Conservation (phyloP, 2,113 vertebrate species). For the Xiphophorus couchianus region DNA sequence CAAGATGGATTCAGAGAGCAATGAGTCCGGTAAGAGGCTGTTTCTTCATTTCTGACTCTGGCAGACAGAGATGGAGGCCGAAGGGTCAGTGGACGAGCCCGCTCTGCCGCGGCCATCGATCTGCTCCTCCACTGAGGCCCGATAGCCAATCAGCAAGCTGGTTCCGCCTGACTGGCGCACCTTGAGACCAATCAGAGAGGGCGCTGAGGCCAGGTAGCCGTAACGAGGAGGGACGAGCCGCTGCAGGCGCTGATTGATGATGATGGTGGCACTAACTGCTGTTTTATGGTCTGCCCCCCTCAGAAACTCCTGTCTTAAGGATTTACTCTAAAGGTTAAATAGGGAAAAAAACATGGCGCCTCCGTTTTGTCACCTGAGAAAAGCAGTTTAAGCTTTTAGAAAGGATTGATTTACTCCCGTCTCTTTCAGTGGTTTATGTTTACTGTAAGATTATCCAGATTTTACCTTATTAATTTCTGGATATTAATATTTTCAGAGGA, state of each 20-base stretch:
- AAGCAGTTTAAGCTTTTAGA: not conserved
- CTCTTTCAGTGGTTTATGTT: not conserved
- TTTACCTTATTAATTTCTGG: too few species aligned
- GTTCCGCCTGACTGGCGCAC: not conserved
- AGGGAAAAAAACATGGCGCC: too few species aligned
- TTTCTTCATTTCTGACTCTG: constrained; percentile 22
- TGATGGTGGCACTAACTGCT: not conserved
- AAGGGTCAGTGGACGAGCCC: constrained; percentile 9
- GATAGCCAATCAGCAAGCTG: constrained; percentile 33
- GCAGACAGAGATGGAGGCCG: not conserved
- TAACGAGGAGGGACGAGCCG: not conserved
- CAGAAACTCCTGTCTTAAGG: not conserved
- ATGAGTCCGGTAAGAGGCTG: constrained; percentile 61
- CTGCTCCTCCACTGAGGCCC: not conserved
- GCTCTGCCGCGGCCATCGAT: constrained; percentile 27
- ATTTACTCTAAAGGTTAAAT: not conserved
- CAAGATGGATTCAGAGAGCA: constrained; percentile 71
- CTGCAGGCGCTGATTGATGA: not conserved
- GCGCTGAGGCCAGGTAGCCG: not conserved
- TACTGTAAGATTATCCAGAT: not conserved
- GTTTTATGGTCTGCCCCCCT: not conserved
- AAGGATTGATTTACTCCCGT: too few species aligned
- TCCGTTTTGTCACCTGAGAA: too few species aligned
- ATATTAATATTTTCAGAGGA: too few species aligned
- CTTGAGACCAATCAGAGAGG: not conserved